Base-by-base conservation (phyloP, 1,140 invertebrate genomes). In the Cylas formicarius region DNA sequence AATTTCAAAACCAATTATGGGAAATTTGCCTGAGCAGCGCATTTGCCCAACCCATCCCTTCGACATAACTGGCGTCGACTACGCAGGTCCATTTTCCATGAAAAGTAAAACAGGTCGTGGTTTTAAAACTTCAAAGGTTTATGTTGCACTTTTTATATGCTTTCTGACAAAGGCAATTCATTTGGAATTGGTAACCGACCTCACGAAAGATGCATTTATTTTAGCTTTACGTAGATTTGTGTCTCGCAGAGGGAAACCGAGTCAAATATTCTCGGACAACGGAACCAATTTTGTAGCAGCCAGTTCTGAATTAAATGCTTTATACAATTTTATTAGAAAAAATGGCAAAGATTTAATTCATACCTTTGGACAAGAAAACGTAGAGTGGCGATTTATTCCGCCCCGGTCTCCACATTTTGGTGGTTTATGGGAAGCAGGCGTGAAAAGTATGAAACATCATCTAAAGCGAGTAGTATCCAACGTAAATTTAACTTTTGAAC, bases 401-500 rank as follows among this genome's bases (percentile, higher is more conserved):
- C n/a, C n/a, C n/a, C n/a, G n/a, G n/a, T n/a, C n/a, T n/a, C n/a
- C n/a, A n/a, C n/a, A n/a, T n/a, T n/a, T n/a, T n/a, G n/a, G n/a
- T n/a, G n/a, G n/a, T n/a, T n/a, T n/a, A n/a, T n/a, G n/a, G n/a
- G n/a, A n/a, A n/a, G n/a, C n/a, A n/a, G n/a, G 49, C 2, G 58
- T 72, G 0, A 66, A 66, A 50, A 51, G 45, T 10, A 50, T 60
- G 1, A 71, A 71, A 44, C 43, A 50, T 24, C 65, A 67, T 46
- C 36, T 68, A 3, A 37, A 51, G 22, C 44, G 58, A 10, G 45
- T 54, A 9, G 9, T 33, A 19, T 10, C 14, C 4, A 23, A 34
- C 20, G 11, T 10, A 26, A 32, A 39, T 27, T 49, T 58, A 2
- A 55, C 37, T 2, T 58, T 32, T 28, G 56, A 61, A 7, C 42